Evolutionary conservation across 2,113 vertebrate species (phyloP).

Genomic region (Prietella phreatophila): DNA sequence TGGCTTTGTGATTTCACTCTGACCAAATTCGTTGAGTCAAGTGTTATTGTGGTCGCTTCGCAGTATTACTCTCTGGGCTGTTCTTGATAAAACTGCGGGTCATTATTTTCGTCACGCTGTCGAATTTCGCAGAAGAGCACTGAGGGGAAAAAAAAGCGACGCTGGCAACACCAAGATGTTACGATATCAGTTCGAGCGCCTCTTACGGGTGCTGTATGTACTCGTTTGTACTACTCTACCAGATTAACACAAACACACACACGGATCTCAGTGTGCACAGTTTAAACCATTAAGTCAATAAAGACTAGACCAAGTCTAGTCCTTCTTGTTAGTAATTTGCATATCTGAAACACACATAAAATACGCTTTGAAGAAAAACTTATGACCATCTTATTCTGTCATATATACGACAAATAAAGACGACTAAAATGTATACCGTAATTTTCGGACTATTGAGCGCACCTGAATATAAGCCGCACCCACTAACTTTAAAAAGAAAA

Average conservation of each 20-base stretch:
- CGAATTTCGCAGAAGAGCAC: neutral
- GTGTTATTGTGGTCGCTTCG: constrained; percentile 10
- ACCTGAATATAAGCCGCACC: no score
- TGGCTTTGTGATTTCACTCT: constrained; percentile 53
- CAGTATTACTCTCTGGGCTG: constrained; percentile 16
- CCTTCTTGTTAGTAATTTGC: neutral
- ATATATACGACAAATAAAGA: neutral
- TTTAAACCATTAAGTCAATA: no score
- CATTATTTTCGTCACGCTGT: constrained; percentile 4
- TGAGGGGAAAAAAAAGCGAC: neutral
- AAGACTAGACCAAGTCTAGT: neutral
- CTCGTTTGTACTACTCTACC: neutral
- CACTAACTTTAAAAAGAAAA: no score
- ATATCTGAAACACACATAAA: neutral
- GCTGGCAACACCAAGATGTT: neutral
- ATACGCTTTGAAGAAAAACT: neutral
- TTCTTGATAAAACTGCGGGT: neutral
- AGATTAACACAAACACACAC: neutral
- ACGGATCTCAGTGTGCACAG: no score
- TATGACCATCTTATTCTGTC: neutral
- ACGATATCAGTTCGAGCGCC: neutral
- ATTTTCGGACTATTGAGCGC: no score
- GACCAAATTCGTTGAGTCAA: constrained; percentile 42
- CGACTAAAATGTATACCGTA: neutral
- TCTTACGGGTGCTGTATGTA: neutral